Evolutionary conservation across 2,113 vertebrate species (phyloP).

Genomic region (Vimba vimba): DNA sequence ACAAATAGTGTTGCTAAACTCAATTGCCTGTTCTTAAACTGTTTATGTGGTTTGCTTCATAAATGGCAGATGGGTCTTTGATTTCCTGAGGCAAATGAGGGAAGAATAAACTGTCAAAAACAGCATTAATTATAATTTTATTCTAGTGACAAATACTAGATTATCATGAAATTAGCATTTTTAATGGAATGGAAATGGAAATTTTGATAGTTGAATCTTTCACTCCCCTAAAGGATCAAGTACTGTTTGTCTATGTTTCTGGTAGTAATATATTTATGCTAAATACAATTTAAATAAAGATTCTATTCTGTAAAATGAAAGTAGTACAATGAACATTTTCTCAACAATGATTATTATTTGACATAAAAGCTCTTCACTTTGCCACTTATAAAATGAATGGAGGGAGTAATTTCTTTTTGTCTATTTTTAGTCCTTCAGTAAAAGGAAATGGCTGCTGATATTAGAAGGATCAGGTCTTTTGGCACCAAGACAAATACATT

Average conservation of each 20-base stretch:
- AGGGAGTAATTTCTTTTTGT: background rate
- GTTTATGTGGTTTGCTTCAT: conserved; percentile 32
- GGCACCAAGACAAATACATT: conserved; percentile 46
- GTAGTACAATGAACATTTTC: conserved; percentile 15
- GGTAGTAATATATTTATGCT: background rate
- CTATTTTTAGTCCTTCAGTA: conserved; percentile 12
- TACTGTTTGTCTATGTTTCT: background rate
- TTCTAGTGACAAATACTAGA: background rate
- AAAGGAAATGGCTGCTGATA: conserved; percentile 28
- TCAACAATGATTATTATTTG: background rate
- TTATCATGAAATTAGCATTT: conserved; percentile 14
- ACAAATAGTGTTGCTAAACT: conserved; percentile 10
- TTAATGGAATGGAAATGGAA: background rate
- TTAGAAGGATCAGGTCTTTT: conserved; percentile 19
- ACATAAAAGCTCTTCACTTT: background rate
- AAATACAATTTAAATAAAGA: background rate
- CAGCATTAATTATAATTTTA: background rate
- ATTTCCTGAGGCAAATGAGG: conserved; percentile 3
- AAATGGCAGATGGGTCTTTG: conserved; percentile 41
- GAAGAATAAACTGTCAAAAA: conserved; percentile 3
- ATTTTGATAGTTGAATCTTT: background rate
- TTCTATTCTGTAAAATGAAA: background rate
- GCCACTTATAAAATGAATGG: background rate
- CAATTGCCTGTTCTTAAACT: conserved; percentile 10
- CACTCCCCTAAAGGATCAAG: background rate